Evolutionary conservation across 2,113 vertebrate genomes (phyloP), one percentile per base, ranked within the genome.

Genomic region (Sander vitreus): DNA sequence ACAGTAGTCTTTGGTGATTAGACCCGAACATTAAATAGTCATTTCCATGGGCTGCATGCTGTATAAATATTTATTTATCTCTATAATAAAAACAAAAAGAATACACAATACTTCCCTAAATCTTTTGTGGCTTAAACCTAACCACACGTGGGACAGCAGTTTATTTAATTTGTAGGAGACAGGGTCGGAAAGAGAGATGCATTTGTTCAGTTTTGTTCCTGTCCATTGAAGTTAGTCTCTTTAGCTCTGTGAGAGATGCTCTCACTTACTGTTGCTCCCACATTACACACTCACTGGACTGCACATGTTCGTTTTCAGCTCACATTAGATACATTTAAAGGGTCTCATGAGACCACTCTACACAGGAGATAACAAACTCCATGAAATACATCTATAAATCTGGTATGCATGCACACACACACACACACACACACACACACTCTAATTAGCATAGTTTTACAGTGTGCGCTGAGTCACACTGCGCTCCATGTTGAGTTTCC

Each of bases 401-500:
- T n/a, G n/a, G 12, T 25, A 39, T 9, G 36, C 9, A 9, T 21
- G 68, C 53, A 15, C 18, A 39, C 59, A 70, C 59, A 70, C 57
- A 80, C 30, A n/a, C 36, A 39, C 59, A 70, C 53, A 15, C 18
- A 39, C 59, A 70, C 59, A 70, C 57, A 80, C 30, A n/a, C 36
- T n/a, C 13, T 70, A 15, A 62, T 62, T 59, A 76, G 63, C 73
- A 83, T 53, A 36, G 63, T 55, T 78, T 69, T 60, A 73, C 14
- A 53, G 69, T 72, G 85, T 68, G 50, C 36, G 65, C 60, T 6
- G 64, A 58, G 54, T 86, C 80, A 65, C 30, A 25, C 84, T 66
- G 66, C 0, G 74, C n/a, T 50, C 23, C 58, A 2, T 45, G 51
- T 76, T 23, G 80, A 25, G 71, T 57, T 78, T 62, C 78, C 85